Evolutionary conservation across 2,888 invertebrate species (phyloP).

Genomic region (Steinernema carpocapsae): DNA sequence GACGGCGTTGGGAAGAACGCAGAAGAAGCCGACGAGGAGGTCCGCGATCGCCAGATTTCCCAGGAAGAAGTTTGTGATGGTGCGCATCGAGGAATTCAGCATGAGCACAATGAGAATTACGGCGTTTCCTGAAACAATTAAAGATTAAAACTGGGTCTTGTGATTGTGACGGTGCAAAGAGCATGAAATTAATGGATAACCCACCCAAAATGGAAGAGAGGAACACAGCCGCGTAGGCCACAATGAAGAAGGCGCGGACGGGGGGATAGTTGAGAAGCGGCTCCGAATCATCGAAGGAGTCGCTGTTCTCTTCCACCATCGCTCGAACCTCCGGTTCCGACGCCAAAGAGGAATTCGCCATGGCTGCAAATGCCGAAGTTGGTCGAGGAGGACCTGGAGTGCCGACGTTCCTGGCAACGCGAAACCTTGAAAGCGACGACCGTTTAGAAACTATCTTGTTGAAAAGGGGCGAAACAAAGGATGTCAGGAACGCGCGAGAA

Average conservation of each 20-base stretch:
- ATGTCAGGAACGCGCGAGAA: no score
- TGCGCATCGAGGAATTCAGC: slow-evolving; percentile 81
- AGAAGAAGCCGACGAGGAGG: slow-evolving; percentile 87
- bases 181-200: no score
- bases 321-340: background rate
- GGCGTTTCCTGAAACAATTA: slow-evolving; percentile 78
- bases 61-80: slow-evolving; percentile 88
- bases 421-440: no score
- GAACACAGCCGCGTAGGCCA: slow-evolving; percentile 61
- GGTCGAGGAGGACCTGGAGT: background rate
- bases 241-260: slow-evolving; percentile 56
- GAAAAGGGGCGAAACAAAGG: no score
- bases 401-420: background rate
- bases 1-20: slow-evolving; percentile 85
- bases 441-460: no score
- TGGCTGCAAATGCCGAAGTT: background rate
- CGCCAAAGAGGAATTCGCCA: background rate
- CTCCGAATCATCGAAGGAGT: slow-evolving; percentile 34
- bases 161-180: background rate
- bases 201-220: slow-evolving; percentile 60
- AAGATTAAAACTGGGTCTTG: background rate
- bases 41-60: slow-evolving; percentile 89
- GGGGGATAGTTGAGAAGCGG: slow-evolving; percentile 56
- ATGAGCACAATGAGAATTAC: slow-evolving; percentile 86
- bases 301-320: background rate